Percentiles rank a stretch among this genome's conserved stretches.
Evolutionary conservation across 1,140 invertebrate genomes (phyloP).

Genomic region (Harpegnathos saltator): DNA sequence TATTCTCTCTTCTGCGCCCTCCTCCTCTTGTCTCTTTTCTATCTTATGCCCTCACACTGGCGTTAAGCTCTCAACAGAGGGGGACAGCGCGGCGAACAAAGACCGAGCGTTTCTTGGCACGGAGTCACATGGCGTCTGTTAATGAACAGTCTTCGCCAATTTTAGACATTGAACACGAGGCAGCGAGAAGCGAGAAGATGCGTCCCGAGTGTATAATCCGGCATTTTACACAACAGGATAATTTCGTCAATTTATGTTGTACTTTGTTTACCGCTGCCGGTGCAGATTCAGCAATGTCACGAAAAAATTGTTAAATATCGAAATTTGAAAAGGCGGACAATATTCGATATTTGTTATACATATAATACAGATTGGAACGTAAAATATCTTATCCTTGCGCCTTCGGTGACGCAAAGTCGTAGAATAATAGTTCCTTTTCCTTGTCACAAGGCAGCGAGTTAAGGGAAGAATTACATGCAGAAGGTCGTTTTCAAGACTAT

Average conservation of each 20-base stretch:
- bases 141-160: constrained; percentile 72
- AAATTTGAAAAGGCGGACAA: too few species aligned
- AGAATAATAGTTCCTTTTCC: too few species aligned
- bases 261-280: too few species aligned
- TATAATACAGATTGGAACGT: too few species aligned
- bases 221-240: not conserved
- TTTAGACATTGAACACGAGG: constrained; percentile 67
- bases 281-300: too few species aligned
- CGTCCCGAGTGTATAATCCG: not conserved
- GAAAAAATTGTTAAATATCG: too few species aligned
- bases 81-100: constrained; percentile 69
- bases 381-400: too few species aligned
- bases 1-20: constrained; percentile 66
- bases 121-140: constrained; percentile 60
- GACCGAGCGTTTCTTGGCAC: constrained; percentile 72
- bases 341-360: too few species aligned
- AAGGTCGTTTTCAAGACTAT: too few species aligned
- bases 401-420: too few species aligned
- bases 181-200: constrained; percentile 44
- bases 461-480: too few species aligned
- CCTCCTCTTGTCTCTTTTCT: constrained; percentile 46
- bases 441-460: too few species aligned
- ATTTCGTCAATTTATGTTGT: not conserved
- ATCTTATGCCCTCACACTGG: constrained; percentile 13
- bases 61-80: constrained; percentile 70